phyloP scores from a whole-genome alignment of 2,888 invertebrate species.

The Nebria brevicollis region DNA sequence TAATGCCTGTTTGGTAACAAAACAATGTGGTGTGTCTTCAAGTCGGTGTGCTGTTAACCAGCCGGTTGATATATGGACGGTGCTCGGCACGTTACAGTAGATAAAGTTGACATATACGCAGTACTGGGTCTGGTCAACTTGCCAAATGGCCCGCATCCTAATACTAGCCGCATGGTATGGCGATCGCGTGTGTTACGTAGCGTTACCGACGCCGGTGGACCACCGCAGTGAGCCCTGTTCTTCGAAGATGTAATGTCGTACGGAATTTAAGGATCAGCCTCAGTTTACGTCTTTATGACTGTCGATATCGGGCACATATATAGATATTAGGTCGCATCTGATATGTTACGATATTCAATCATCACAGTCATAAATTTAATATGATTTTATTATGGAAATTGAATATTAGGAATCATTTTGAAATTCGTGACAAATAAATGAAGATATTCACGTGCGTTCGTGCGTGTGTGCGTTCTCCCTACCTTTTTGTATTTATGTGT shows the following conservation, averaged over 20 bases:
- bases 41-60: background rate
- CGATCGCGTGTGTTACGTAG: constrained; percentile 1
- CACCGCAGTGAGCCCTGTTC: background rate
- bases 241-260: background rate
- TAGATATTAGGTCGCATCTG: background rate
- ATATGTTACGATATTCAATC: background rate
- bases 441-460: background rate
- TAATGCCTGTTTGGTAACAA: background rate
- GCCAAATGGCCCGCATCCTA: constrained; percentile 37
- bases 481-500: background rate
- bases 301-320: background rate
- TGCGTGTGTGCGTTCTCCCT: background rate
- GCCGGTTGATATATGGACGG: background rate
- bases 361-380: background rate
- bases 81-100: constrained; percentile 30
- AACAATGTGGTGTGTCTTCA: background rate
- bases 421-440: background rate
- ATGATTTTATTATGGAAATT: background rate
- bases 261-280: constrained; percentile 1
- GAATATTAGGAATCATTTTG: background rate
- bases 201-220: background rate
- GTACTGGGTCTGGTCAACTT: constrained; percentile 27
- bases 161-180: constrained; percentile 7
- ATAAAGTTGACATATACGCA: constrained; percentile 41
- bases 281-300: background rate